Evolutionary conservation across 1,140 invertebrate species (phyloP), one percentile per base, ranked within the genome.

Genomic region (Rhyzopertha dominica): DNA sequence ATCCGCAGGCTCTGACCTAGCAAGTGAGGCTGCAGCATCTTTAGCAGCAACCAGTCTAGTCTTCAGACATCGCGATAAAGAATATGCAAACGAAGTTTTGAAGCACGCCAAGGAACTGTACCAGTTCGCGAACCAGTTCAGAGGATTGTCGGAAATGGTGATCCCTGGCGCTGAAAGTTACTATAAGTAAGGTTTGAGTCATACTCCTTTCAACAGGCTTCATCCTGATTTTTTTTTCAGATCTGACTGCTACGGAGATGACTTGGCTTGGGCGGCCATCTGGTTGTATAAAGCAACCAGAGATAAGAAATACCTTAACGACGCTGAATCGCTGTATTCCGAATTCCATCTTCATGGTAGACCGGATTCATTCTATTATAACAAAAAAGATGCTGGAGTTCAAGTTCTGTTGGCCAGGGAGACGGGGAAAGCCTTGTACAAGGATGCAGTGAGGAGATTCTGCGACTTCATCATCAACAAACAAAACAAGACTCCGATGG

Each of bases 261-360:
- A 82, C 48, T 59, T 82, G 34, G 71, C 74, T 0, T 82, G 79
- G 78, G 74, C 78, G 0, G 78, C 77, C 0, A 63, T 70, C 2
- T 82, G 79, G 80, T 59, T 82, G 4, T 79, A 72, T 64, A 70
- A 72, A 40, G 78, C 78, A 4, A 81, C 79, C 0, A 72, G 71
- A 8, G 69, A 78, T 4, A 43, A 58, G 0, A 59, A 55, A 12
- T 82, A 80, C 51, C 58, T 79, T 31, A 65, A 70, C 5, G 73
- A 76, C 19, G 78, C 78, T 1, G 66, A 72, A 20, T 53, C 66
- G 29, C 68, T 71, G 51, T 78, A 74, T 47, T 62, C 67, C 26
- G 67, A 74, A 42, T 79, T 75, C 43, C 61, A 67, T 20, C 59
- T 79, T 5, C 66, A 51, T 20, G 67, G 69, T 42, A 49, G 74